Evolutionary conservation across 2,113 vertebrate genomes (phyloP), one percentile per base, ranked within the genome.

Genomic region (Globicephala melas): DNA sequence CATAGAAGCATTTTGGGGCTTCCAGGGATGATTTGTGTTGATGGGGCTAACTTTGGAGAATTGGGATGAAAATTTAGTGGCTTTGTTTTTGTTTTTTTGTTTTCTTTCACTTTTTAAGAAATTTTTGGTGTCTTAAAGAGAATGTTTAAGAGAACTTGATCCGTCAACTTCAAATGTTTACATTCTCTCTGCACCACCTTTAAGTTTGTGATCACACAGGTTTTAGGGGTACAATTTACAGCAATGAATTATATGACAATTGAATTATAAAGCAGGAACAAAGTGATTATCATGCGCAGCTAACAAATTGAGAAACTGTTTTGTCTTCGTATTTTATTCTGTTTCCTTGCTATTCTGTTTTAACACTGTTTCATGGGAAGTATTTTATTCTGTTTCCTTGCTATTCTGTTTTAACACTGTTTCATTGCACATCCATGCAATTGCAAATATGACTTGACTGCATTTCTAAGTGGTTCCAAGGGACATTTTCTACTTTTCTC

Each of bases 381-480:
- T 80, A 18, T 73, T 87, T 1, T 12, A 90, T 94, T 97, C 13
- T 0, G 14, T 95, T 95, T 82, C 47, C 33, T 92, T 28, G 77
- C 23, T 89, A 7, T 15, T 23, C 76, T 28, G 3, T 71, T 93
- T 95, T 85, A 53, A 85, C 74, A 38, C 9, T 81, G 77, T 41
- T 89, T 94, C 68, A n/a, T 17, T 21, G 8, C 87, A 94, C 36
- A 70, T 90, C 87, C 31, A 28, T 96, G 55, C 77, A 74, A 63
- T 63, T 63, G 47, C 58, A 95, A 93, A 80, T 73, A 91, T n/a
- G 62, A 89, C 88, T 96, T 88, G 38, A 71, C 58, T 97, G 36
- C n/a, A 76, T 92, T 79, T 97, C 60, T 90, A 23, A 87, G 65
- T 88, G 80, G 70, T 88, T 97, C 47, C 85, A 31, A 13, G n/a